phyloP scores from a whole-genome alignment of 2,113 vertebrate genomes.

The Clarias magur region DNA sequence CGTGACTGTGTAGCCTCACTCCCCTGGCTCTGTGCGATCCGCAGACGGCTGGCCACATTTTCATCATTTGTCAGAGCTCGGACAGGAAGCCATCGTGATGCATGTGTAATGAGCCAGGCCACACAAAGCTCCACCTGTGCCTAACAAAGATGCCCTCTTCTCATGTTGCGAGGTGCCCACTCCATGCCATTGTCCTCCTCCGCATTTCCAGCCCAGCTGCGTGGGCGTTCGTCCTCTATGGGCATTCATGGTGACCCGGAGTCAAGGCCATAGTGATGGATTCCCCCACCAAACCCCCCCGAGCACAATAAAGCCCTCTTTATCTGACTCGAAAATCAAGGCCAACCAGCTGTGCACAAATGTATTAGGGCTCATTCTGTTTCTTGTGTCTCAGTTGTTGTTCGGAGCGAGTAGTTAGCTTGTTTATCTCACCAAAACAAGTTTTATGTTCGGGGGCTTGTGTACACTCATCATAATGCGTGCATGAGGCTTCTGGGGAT shows the following conservation, averaged over 20 bases:
- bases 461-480: not conserved
- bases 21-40: constrained; percentile 4
- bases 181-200: constrained; percentile 57
- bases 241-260: constrained; percentile 45
- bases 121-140: constrained; percentile 74
- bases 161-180: constrained; percentile 44
- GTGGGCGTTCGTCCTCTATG: constrained; percentile 52
- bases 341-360: constrained; percentile 61
- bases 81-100: constrained; percentile 61
- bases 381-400: constrained; percentile 40
- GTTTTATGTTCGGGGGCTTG: not conserved
- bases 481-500: not conserved
- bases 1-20: constrained; percentile 35
- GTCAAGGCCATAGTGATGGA: constrained; percentile 50
- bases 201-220: constrained; percentile 63
- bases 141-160: constrained; percentile 76
- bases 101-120: constrained; percentile 66
- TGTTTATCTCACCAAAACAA: constrained; percentile 29
- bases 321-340: constrained; percentile 53
- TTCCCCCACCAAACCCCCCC: constrained; percentile 41
- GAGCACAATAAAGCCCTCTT: constrained; percentile 65
- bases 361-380: constrained; percentile 36
- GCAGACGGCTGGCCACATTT: constrained; percentile 44
- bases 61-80: constrained; percentile 49
- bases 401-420: constrained; percentile 36